phyloP scores from a whole-genome alignment of 2,797 vertebrate genomes.

The Chelon auratus region DNA sequence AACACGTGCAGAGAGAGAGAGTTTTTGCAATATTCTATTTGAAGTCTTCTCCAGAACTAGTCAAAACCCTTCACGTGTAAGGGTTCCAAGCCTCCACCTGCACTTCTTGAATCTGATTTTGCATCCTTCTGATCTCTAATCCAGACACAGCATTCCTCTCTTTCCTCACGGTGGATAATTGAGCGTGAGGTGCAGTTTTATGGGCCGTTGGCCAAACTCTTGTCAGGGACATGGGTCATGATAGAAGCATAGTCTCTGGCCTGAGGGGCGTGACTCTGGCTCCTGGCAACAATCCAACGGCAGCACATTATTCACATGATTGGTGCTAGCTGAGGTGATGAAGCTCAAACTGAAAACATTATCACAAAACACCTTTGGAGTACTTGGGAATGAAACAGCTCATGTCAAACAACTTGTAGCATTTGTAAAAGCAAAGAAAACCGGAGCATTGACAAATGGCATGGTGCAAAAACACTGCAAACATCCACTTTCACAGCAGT shows the following conservation, averaged over 20 bases:
- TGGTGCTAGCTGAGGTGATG: conserved; percentile 51
- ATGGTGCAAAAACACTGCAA: conserved; percentile 6
- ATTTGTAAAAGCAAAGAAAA: conserved; percentile 18
- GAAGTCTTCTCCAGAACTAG: conserved; percentile 44
- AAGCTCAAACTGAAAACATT: conserved; percentile 54
- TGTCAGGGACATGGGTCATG: conserved; percentile 62
- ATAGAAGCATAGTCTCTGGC: conserved; percentile 61
- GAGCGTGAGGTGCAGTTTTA: conserved; percentile 71
- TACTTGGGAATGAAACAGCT: conserved; percentile 28
- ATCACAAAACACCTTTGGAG: conserved; percentile 27
- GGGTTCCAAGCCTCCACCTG: conserved; percentile 57
- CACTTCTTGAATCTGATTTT: conserved; percentile 54
- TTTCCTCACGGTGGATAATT: conserved; percentile 72
- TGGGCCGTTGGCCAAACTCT: conserved; percentile 66
- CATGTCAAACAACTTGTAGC: conserved; percentile 4
- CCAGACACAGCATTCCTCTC: conserved; percentile 75
- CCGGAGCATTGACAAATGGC: neutral
- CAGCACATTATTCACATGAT: conserved; percentile 69
- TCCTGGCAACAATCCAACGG: conserved; percentile 65
- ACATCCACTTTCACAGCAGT: conserved; percentile 7
- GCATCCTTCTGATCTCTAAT: conserved; percentile 72
- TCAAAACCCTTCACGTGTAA: conserved; percentile 42
- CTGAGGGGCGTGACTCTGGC: conserved; percentile 65
- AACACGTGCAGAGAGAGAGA: conserved; percentile 44
- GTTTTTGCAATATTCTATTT: conserved; percentile 45